Evolutionary conservation across 2,888 invertebrate species (phyloP), one percentile per base, ranked within the genome.

Genomic region (Isoperla grammatica): DNA sequence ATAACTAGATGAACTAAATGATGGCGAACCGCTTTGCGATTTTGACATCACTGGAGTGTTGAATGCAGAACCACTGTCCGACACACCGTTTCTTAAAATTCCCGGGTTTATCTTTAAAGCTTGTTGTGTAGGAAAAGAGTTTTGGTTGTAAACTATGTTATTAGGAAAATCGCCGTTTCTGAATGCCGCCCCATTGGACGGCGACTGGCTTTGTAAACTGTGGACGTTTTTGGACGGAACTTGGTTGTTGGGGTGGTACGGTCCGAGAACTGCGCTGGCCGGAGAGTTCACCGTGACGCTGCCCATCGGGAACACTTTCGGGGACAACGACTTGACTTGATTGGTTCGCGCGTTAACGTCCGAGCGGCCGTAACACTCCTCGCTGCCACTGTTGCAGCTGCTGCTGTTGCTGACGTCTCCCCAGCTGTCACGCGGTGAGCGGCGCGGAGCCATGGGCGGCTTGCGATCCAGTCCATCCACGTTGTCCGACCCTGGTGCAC

Each of bases 281-380:
- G 90, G 90, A 3, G 88, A 88, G 66, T 87, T 90, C 0, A 88
- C 87, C 0, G 90, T 90, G 8, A 88, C 73, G 6, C 86, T 83
- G 69, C 88, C 89, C 0, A 88, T 81, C 19, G 87, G 85, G 67
- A 91, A 91, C 0, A 91, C 90, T 76, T 91, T 91, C 0, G 90
- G 90, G 0, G 87, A 82, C 13, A 81, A 75, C 53, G 78, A 77
- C 20, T 61, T 57, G 3, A 50, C 19, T 35, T 55, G 62, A 2
- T 56, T 35, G 12, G 5, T 29, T 40, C 12, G 50, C 5, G 50
- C 3, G 6, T 6, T 13, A 13, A 43, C 9, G 43, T 43, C 13
- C 15, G 43, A 43, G 9, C 17, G 17, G 23, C 29, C 35, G 5
- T 53, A 15, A 15, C 43, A 15, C 43, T 17, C 13, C 43, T 43